Evolutionary conservation across 2,888 invertebrate genomes (phyloP), one percentile per base, ranked within the genome.

Genomic region (Nowickia ferox): DNA sequence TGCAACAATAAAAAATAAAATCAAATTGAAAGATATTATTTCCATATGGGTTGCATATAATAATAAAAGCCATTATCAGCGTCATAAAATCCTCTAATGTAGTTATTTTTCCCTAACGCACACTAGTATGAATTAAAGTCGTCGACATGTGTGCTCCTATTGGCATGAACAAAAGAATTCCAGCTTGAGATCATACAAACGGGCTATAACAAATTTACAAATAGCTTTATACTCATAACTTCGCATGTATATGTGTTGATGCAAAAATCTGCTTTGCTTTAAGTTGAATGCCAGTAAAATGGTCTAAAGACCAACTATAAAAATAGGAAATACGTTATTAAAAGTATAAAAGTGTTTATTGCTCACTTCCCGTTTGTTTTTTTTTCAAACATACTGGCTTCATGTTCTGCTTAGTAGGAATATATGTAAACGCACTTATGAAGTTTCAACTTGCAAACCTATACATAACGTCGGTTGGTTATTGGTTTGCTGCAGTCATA

Each of bases 311-410:
- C 69, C 55, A 79, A 81, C 69, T 68, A 51, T 44, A 65, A 46
- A 59, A 80, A 63, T 57, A 48, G 82, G 66, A 76, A 86, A 76
- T 61, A 66, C 46, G 17, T 46, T 71, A 75, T 75, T 82, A 71
- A 86, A 76, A 76, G 75, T 79, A 68, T 66, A 59, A 72, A 86
- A 80, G 48, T 63, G 76, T 77, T 86, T 86, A 79, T 72, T 71
- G 79, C 55, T 66, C 69, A 72, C 80, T 83, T 86, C 66, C 79
- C 6, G 30, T 30, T 30, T n/a, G n/a, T n/a, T n/a, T n/a, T n/a
- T 30, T 57, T 76, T 68, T 57, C 38, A 15, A 44, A 81, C 19
- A 38, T 53, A 0, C 9, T 22, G 38, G 6, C 22, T 55, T 72
- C 65, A 65, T 71, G 9, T 46, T 5, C 13, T 53, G 2, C 9